These are phyloP conservation scores for Cladorhizidae sp. DNA, from an alignment of 37 sponge, comb jelly and placozoan species.

Conservation along the genomic window DNA sequence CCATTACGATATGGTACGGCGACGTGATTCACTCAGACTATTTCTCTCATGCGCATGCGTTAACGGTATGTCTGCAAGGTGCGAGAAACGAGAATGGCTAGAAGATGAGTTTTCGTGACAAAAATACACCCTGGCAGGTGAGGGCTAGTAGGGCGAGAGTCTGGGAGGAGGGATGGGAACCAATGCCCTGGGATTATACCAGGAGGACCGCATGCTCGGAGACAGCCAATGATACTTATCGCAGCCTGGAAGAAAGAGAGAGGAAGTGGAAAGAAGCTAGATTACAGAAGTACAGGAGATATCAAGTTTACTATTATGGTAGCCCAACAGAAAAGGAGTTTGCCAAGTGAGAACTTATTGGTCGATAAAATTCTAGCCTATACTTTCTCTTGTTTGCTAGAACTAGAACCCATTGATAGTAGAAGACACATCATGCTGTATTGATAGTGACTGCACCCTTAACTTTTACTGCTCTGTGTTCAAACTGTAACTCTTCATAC, in stretches of 20 bases:
- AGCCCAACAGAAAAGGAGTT: conserved; percentile 12
- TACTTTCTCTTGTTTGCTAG: no score
- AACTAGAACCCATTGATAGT: not conserved
- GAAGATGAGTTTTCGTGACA: no score
- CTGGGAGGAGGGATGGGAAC: conserved; percentile 29
- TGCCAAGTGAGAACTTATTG: conserved; percentile 25
- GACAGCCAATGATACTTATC: conserved; percentile 29
- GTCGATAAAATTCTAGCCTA: not conserved
- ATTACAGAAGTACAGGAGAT: conserved; percentile 25
- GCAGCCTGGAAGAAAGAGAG: conserved; percentile 1
- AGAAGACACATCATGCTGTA: not conserved
- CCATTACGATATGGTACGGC: not conserved
- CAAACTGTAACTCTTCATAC: no score
- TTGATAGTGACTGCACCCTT: no score
- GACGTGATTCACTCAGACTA: not conserved
- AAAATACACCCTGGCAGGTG: not conserved
- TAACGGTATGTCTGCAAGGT: no score
- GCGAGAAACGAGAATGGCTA: no score
- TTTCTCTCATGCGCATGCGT: no score
- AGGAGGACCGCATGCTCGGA: conserved; percentile 30
- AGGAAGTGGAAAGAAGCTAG: conserved; percentile 19
- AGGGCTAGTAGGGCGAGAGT: conserved; percentile 17
- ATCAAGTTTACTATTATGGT: conserved; percentile 58
- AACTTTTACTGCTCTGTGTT: not conserved
- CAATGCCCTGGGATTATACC: conserved; percentile 22